These are phyloP conservation scores for Bradysia coprophila DNA, from an alignment of 1,140 invertebrate genomes.

Conservation along the genomic window DNA sequence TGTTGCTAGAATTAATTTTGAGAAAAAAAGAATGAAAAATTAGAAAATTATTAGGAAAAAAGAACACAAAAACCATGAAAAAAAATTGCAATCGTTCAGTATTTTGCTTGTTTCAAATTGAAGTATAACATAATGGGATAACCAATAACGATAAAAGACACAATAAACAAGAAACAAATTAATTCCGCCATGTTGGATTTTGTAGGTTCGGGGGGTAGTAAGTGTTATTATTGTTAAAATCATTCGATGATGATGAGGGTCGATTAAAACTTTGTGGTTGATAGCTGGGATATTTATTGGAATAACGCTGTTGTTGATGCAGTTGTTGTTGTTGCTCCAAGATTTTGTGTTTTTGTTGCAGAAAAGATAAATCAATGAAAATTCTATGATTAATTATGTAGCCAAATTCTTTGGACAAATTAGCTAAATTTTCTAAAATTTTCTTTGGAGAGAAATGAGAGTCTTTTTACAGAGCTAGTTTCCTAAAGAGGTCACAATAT, in stretches of 20 bases:
- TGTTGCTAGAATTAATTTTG: too few relatives aligned
- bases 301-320: slow-evolving; percentile 14
- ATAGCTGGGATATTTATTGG: neutral
- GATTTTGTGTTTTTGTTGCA: slow-evolving; percentile 56
- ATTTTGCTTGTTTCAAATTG: too few relatives aligned
- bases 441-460: neutral
- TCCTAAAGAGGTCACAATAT: too few relatives aligned
- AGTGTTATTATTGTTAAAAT: slow-evolving; percentile 10
- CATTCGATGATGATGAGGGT: too few relatives aligned
- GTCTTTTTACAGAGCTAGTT: too few relatives aligned
- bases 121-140: too few relatives aligned
- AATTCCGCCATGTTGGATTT: slow-evolving; percentile 12
- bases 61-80: too few relatives aligned
- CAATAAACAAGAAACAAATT: too few relatives aligned
- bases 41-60: too few relatives aligned
- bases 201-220: neutral
- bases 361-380: slow-evolving; percentile 57
- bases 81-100: too few relatives aligned
- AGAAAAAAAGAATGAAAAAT: too few relatives aligned
- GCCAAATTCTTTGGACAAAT: slow-evolving; percentile 10
- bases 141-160: too few relatives aligned
- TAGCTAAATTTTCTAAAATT: neutral
- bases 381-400: slow-evolving; percentile 42
- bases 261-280: slow-evolving; percentile 5
- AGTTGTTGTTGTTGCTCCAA: slow-evolving; percentile 29